Conservation (phyloP, 92 coral and sea anemone species). For the Nematostella vectensis region DNA sequence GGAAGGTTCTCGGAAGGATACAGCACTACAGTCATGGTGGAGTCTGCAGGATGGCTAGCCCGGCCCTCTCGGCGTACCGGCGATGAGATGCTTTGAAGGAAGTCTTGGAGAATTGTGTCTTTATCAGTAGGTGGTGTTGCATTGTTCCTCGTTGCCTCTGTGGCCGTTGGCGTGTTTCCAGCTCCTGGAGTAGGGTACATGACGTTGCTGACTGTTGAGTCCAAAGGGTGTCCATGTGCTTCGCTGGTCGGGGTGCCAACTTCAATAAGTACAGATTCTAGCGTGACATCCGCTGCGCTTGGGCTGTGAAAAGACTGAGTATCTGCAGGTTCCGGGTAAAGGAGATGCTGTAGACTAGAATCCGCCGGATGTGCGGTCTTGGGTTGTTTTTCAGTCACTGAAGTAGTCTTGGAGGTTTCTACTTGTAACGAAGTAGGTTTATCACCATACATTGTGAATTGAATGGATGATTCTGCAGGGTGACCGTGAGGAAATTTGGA, state of each 20-base stretch:
- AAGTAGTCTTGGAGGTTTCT: not conserved
- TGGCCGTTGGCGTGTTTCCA: not conserved
- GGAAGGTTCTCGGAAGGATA: slow-evolving; percentile 7
- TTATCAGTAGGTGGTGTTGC: slow-evolving; percentile 32
- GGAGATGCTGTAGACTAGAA: slow-evolving; percentile 37
- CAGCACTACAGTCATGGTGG: slow-evolving; percentile 21
- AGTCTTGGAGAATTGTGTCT: slow-evolving; percentile 3
- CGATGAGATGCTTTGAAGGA: slow-evolving; percentile 3
- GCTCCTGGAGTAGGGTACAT: slow-evolving; percentile 22
- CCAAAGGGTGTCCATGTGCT: slow-evolving; percentile 5
- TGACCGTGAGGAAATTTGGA: slow-evolving; percentile 53
- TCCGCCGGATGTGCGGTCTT: slow-evolving; percentile 41
- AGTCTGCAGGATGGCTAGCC: slow-evolving; percentile 31
- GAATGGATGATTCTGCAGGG: slow-evolving; percentile 74
- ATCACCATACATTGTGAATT: slow-evolving; percentile 51
- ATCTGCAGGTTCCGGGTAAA: slow-evolving; percentile 22
- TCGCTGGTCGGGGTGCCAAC: not conserved
- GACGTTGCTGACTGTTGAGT: slow-evolving; percentile 35
- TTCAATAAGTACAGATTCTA: not conserved
- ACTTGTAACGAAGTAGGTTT: slow-evolving; percentile 3
- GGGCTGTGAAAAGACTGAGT: slow-evolving; percentile 14
- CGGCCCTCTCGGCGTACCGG: not conserved
- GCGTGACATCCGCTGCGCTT: not conserved
- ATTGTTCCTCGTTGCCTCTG: not conserved
- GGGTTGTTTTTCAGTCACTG: not conserved